Base-by-base conservation (phyloP, 2,113 vertebrate genomes). In the Physeter macrocephalus region DNA sequence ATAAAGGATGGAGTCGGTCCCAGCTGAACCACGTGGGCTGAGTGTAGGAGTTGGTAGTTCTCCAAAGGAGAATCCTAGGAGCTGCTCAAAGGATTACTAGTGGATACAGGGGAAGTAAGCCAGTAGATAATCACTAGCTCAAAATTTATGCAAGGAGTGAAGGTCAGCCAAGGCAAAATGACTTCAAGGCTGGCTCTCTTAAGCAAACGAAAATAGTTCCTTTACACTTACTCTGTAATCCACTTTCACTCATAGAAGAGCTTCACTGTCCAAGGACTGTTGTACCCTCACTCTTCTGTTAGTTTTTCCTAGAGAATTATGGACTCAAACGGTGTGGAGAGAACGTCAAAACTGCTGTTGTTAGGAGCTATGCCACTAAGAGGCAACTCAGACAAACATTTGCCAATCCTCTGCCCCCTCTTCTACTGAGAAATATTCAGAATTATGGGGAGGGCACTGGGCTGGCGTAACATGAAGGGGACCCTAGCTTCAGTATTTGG, bases 341-440 rank as follows among this genome's bases (percentile, higher is more conserved):
- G 49, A 36, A 34, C 20, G 27, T 20, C 34, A 41, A 64, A 31
- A 0, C 2, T 31, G 1, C 34, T 3, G 17, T n/a, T 25, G n/a
- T 18, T 17, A 8, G 62, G 20, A 39, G 12, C 5, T 2, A 1
- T 7, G 1, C 6, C 66, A 14, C 36, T 15, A 10, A 36, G 52
- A 71, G 43, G 43, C 8, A 4, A 23, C 74, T 54, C 23, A 34
- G 54, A 46, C 25, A 10, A 52, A 29, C 34, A 5, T 23, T 29
- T 15, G 6, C 21, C 2, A 5, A 3, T 4, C 15, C 25, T 34
- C 6, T 1, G 8, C 15, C 15, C 5, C 9, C 17, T 6, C 2
- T 29, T 11, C 15, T 59, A 4, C 43, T 3, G 9, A 49, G 27
- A 57, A 46, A 3, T 4, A 23, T 6, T 31, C 39, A n/a, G 18